A percentile compares a stretch with the other conserved stretches of the same genome.
Evolutionary conservation across 2,888 invertebrate species (phyloP).

Genomic region (Cryptops parisi): DNA sequence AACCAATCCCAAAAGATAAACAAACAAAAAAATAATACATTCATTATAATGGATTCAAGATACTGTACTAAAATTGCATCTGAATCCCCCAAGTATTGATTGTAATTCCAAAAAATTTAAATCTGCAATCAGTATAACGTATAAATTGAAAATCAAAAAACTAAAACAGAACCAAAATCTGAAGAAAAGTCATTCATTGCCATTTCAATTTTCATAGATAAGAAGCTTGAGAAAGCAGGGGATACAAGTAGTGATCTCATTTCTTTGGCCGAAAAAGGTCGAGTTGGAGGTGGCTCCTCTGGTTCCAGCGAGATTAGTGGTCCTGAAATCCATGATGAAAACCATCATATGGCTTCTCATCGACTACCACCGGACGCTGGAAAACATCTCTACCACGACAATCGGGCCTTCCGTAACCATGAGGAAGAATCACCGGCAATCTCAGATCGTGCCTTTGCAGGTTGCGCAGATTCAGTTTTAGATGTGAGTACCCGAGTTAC

Average conservation of each 20-base stretch:
- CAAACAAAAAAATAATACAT: too few relatives aligned
- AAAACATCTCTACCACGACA: conserved; percentile 21
- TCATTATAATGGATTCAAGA: too few relatives aligned
- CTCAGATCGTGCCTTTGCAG: conserved; percentile 20
- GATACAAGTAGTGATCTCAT: conserved; percentile 21
- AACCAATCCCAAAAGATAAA: too few relatives aligned
- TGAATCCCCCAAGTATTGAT: too few relatives aligned
- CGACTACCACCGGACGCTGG: conserved; percentile 3
- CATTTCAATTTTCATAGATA: conserved; percentile 7
- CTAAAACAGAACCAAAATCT: too few relatives aligned
- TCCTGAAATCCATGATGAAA: conserved; percentile 19
- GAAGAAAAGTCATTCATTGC: background rate
- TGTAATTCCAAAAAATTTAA: too few relatives aligned
- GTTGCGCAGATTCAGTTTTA: conserved; percentile 20
- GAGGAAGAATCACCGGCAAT: conserved; percentile 20
- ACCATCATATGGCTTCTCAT: conserved; percentile 12
- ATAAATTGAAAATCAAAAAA: too few relatives aligned
- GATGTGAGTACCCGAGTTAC: conserved; percentile 10
- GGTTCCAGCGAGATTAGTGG: conserved; percentile 23
- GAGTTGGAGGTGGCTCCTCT: conserved; percentile 22
- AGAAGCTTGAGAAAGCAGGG: conserved; percentile 11
- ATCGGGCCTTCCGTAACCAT: conserved; percentile 21
- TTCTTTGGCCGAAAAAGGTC: conserved; percentile 23
- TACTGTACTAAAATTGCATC: too few relatives aligned
- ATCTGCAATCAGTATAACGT: too few relatives aligned